These are phyloP conservation scores for Rhynchotus rufescens DNA, from an alignment of 2,797 vertebrate species.

Conservation along the genomic window DNA sequence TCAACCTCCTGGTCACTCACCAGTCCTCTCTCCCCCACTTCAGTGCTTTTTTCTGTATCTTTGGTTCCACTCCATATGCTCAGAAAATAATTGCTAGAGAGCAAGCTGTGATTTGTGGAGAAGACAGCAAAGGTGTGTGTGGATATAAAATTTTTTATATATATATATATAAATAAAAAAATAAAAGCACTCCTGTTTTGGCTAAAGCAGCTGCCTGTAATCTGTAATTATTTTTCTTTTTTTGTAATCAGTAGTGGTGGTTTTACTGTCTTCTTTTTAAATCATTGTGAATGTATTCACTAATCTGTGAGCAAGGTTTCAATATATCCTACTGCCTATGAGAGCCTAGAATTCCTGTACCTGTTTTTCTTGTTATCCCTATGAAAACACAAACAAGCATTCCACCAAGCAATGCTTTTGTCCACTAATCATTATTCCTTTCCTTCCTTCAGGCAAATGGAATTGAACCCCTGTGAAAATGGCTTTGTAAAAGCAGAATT, in stretches of 20 bases:
- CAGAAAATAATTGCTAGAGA: not conserved
- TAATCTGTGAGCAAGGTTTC: not conserved
- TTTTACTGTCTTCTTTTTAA: not conserved
- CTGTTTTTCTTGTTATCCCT: not conserved
- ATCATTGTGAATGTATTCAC: not conserved
- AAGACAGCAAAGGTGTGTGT: not conserved
- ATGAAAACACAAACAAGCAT: no score
- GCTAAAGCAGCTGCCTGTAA: not conserved
- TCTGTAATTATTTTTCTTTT: not conserved
- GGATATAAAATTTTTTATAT: no score
- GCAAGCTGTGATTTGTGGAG: not conserved
- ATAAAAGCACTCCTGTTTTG: not conserved
- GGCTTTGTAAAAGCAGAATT: conserved; percentile 79
- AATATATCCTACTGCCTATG: not conserved
- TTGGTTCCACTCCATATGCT: not conserved
- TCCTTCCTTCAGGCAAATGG: conserved; percentile 79
- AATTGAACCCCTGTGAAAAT: conserved; percentile 82
- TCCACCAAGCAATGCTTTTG: not conserved
- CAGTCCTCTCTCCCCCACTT: not conserved
- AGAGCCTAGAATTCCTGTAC: not conserved
- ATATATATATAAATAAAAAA: no score
- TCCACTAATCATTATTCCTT: not conserved
- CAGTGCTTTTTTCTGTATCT: not conserved
- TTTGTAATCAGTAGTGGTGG: not conserved
- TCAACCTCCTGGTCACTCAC: not conserved